Evolutionary conservation across 2,797 vertebrate genomes (phyloP), one percentile per base, ranked within the genome.

Genomic region (Prunella strophiata): DNA sequence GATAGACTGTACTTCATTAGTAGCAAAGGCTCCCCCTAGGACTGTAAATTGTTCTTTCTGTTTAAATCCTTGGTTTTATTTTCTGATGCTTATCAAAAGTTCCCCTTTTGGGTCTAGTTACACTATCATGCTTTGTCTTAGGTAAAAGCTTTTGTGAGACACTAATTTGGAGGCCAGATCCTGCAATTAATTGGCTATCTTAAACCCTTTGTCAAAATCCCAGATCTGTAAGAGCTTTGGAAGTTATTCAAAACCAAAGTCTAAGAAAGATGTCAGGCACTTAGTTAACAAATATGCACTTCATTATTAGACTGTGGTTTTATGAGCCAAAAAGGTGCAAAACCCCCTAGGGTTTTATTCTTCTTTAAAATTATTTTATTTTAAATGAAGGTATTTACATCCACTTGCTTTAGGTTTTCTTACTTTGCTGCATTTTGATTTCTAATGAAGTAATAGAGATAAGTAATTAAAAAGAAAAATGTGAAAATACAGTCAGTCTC

Each of bases 61-160:
- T 93, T 88, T 71, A 92, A 80, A 66, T 78, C n/a, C 14, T 80
- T 83, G 59, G 1, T 27, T 94, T 88, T 85, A 68, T 74, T 91
- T 80, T 30, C 52, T 78, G 45, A 75, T 91, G 51, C 18, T 25
- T 55, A 40, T 71, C 29, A 83, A 10, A 71, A 72, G 34, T 48
- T 92, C 32, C 47, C 26, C 50, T 88, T 54, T 63, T 75, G 61
- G 30, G 23, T 65, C 54, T 32, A 51, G 68, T 80, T 91, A 58
- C 43, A 43, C 13, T 58, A 10, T 74, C 11, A 3, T 36, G 23
- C 34, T 82, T 91, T 87, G 36, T 73, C 57, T 85, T 82, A 58
- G n/a, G 51, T 63, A 72, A 76, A 85, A 89, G 25, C 19, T 80
- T 83, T 74, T 65, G 45, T 26, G 54, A 55, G n/a, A 80, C n/a